Percentiles rank a stretch among this genome's conserved stretches.
Conservation (phyloP, 2,797 vertebrate species). For the Onychomys torridus region DNA sequence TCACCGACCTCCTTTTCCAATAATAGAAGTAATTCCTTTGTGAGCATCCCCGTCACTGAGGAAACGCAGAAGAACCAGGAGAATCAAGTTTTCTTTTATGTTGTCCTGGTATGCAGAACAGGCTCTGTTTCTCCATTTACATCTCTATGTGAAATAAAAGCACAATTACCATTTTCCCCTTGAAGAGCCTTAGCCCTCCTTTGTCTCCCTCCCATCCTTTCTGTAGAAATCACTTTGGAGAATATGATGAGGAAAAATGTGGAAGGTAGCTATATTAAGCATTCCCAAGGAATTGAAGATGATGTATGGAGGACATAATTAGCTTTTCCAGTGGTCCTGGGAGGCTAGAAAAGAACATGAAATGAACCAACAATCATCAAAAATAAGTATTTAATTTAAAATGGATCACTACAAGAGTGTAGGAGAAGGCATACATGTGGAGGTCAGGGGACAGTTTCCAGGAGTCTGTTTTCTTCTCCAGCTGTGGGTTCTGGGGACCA, state of each 20-base stretch:
- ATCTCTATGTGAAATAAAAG: constrained; percentile 56
- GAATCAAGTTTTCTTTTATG: constrained; percentile 48
- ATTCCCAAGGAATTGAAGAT: constrained; percentile 41
- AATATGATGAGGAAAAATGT: constrained; percentile 1
- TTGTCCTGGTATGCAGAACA: constrained; percentile 31
- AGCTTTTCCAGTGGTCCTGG: background rate
- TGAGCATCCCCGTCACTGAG: background rate
- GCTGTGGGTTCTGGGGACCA: background rate
- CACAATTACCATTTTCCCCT: constrained; percentile 42
- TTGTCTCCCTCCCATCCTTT: background rate
- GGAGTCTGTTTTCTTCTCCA: background rate
- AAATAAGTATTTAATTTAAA: background rate
- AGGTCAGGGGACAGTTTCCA: background rate
- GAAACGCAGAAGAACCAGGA: constrained; percentile 23
- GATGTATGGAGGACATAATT: background rate
- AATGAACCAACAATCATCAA: background rate
- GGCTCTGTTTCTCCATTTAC: constrained; percentile 42
- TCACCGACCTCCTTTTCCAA: constrained; percentile 29
- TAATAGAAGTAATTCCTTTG: constrained; percentile 59
- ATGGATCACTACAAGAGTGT: background rate
- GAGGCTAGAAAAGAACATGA: constrained; percentile 23
- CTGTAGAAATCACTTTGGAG: constrained; percentile 21
- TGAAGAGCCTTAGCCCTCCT: background rate
- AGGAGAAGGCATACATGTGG: background rate
- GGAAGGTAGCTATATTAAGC: background rate